A percentile compares a stretch with the other conserved stretches of the same genome.
Evolutionary conservation across 2,888 invertebrate species (phyloP).

Genomic region (Pantelozetes paolii): DNA sequence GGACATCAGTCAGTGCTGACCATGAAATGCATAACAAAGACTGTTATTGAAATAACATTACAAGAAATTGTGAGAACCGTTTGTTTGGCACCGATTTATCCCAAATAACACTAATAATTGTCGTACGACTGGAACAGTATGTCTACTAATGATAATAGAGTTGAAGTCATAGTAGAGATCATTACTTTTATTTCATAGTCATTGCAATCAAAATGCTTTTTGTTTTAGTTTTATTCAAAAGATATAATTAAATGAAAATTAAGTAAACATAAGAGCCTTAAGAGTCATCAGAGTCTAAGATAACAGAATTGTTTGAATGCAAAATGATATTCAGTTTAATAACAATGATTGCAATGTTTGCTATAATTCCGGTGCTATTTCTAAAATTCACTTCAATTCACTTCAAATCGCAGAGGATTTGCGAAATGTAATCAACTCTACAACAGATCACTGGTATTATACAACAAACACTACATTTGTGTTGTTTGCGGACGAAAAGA

Average conservation of each 20-base stretch:
- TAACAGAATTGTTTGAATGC: neutral
- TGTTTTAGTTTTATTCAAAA: neutral
- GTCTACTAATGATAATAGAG: neutral
- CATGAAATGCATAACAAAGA: slow-evolving; percentile 4
- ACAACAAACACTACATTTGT: neutral
- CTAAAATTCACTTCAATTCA: neutral
- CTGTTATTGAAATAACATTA: neutral
- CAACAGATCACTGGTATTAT: neutral
- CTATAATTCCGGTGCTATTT: neutral
- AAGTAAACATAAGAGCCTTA: slow-evolving; percentile 20
- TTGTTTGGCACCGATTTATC: neutral
- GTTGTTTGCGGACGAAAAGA: slow-evolving; percentile 25
- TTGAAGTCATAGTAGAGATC: neutral
- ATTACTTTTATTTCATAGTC: neutral
- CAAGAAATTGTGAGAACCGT: slow-evolving; percentile 17
- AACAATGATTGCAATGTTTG: neutral
- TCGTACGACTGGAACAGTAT: neutral
- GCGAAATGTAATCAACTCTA: slow-evolving; percentile 9
- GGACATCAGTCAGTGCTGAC: neutral
- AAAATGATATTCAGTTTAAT: neutral
- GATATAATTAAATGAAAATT: slow-evolving; percentile 32
- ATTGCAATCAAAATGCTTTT: slow-evolving; percentile 24
- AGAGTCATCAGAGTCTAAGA: neutral
- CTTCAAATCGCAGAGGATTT: slow-evolving; percentile 7
- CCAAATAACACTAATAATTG: neutral